phyloP scores from a whole-genome alignment of 2,113 vertebrate species.

The Tylochromis polylepis region DNA sequence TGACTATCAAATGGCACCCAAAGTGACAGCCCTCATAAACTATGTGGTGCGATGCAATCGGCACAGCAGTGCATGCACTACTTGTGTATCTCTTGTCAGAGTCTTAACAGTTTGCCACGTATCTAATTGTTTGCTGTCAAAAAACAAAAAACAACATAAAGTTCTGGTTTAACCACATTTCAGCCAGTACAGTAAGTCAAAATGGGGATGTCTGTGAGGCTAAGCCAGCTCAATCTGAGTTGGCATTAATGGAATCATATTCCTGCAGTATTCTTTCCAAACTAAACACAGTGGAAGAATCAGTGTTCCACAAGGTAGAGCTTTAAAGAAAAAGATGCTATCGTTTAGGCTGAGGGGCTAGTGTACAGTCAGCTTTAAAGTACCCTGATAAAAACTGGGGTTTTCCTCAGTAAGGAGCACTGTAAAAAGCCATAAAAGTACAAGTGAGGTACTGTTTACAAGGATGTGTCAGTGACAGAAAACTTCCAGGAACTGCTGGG shows the following conservation, averaged over 20 bases:
- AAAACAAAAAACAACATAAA: neutral
- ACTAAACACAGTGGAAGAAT: neutral
- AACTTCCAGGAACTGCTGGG: neutral
- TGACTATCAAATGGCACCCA: conserved; percentile 23
- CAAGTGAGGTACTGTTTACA: neutral
- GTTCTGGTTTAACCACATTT: neutral
- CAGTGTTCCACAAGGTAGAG: neutral
- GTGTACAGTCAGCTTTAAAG: neutral
- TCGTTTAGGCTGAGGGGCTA: neutral
- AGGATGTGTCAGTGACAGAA: neutral
- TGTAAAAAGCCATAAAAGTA: neutral
- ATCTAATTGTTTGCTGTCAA: neutral
- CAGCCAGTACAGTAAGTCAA: neutral
- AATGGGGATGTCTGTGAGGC: neutral
- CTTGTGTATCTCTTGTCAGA: neutral
- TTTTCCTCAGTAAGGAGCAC: neutral
- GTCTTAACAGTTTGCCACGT: neutral
- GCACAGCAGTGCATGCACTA: neutral
- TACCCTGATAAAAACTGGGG: neutral
- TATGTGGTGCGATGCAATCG: conserved; percentile 23
- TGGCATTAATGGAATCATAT: neutral
- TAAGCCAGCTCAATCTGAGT: neutral
- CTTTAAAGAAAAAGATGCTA: neutral
- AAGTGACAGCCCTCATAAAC: conserved; percentile 27
- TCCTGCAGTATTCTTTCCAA: neutral